Percentiles rank a stretch among this genome's conserved stretches.
phyloP scores from a whole-genome alignment of 2,888 invertebrate genomes.

The Luffia ferchaultella region DNA sequence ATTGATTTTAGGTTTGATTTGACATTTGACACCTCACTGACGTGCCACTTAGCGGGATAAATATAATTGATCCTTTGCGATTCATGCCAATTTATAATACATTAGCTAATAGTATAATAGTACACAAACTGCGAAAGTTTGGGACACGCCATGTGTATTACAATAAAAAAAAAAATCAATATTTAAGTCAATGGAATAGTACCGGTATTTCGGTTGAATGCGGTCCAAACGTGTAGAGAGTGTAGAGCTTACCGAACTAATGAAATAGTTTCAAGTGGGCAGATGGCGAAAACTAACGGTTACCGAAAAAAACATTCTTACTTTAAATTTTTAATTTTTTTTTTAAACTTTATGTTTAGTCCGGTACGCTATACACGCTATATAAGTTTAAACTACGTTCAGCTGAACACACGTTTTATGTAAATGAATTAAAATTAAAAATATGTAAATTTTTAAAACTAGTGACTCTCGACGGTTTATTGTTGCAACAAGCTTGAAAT shows the following conservation, averaged over 20 bases:
- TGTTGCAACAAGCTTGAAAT: conserved; percentile 20
- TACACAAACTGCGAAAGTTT: not conserved
- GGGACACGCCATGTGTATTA: not conserved
- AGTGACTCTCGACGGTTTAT: conserved; percentile 14
- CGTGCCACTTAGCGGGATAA: too few relatives aligned
- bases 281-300: not conserved
- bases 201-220: too few relatives aligned
- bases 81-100: not conserved
- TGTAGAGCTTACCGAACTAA: not conserved
- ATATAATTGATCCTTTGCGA: too few relatives aligned
- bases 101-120: not conserved
- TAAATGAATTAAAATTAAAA: conserved; percentile 12
- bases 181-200: too few relatives aligned
- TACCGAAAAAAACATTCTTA: not conserved
- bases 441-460: conserved; percentile 10
- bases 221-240: not conserved
- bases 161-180: not conserved
- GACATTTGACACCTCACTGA: too few relatives aligned
- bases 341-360: not conserved
- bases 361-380: not conserved
- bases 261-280: not conserved
- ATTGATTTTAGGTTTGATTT: too few relatives aligned
- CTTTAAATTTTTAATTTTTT: not conserved
- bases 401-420: conserved; percentile 2
- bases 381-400: not conserved